These are phyloP conservation scores for Mizuhopecten yessoensis DNA, from an alignment of 1,140 invertebrate genomes.

Conservation along the genomic window DNA sequence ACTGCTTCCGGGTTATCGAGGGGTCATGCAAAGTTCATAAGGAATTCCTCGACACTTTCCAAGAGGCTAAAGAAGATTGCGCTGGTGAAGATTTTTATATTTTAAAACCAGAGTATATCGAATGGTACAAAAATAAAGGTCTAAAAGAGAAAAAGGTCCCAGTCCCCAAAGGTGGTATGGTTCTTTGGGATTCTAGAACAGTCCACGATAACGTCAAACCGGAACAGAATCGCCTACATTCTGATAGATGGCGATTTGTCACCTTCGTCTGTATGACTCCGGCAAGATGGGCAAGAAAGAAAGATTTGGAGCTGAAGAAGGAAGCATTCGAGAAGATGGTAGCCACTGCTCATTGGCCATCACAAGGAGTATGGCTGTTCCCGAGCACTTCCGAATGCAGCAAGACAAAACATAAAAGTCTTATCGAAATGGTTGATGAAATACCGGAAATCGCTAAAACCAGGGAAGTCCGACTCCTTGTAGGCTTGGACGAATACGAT, in stretches of 20 bases:
- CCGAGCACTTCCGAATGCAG: slow-evolving; percentile 44
- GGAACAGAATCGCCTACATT: slow-evolving; percentile 46
- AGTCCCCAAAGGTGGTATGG: slow-evolving; percentile 69
- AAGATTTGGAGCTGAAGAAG: slow-evolving; percentile 62
- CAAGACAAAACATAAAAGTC: slow-evolving; percentile 38
- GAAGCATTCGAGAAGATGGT: slow-evolving; percentile 65
- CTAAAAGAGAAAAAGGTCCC: slow-evolving; percentile 65
- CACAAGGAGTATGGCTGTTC: slow-evolving; percentile 62
- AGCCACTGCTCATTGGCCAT: slow-evolving; percentile 73
- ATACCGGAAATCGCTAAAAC: slow-evolving; percentile 65
- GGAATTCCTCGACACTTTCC: slow-evolving; percentile 62
- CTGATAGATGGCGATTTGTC: slow-evolving; percentile 67
- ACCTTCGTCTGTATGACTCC: slow-evolving; percentile 72
- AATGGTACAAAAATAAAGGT: slow-evolving; percentile 65
- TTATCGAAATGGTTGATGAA: slow-evolving; percentile 54
- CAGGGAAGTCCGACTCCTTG: slow-evolving; percentile 50
- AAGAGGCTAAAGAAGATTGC: slow-evolving; percentile 45
- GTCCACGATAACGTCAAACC: slow-evolving; percentile 70
- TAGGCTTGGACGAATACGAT: slow-evolving; percentile 58
- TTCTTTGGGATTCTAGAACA: slow-evolving; percentile 70
- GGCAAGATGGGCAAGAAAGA: slow-evolving; percentile 65
- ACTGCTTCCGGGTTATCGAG: slow-evolving; percentile 61
- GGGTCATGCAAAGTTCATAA: slow-evolving; percentile 63
- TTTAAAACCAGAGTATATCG: slow-evolving; percentile 57
- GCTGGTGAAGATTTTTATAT: slow-evolving; percentile 57